Evolutionary conservation across 1,140 invertebrate species (phyloP).

Genomic region (Tetragnatha versicolor): DNA sequence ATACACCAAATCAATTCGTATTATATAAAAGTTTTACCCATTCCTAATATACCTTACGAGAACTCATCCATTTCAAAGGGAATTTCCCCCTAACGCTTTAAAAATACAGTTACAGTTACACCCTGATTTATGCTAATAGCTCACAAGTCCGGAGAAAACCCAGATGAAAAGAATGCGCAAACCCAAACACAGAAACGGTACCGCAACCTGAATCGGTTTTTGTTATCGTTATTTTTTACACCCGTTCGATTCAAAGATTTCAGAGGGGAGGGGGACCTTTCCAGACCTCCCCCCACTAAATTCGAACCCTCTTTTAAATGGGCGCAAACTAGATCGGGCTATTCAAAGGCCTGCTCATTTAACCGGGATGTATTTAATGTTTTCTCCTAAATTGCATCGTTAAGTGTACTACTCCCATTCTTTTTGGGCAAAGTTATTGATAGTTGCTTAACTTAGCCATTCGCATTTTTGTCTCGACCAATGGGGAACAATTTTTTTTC

Average conservation of each 20-base stretch:
- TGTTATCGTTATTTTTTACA: background rate
- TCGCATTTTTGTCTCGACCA: background rate
- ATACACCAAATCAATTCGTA: no score
- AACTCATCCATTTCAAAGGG: no score
- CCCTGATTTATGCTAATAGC: slow-evolving; percentile 29
- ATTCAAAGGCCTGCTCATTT: slow-evolving; percentile 2
- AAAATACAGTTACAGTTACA: no score
- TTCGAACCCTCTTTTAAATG: slow-evolving; percentile 29
- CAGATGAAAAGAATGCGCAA: background rate
- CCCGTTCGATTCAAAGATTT: background rate
- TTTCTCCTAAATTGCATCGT: slow-evolving; percentile 27
- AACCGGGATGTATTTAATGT: slow-evolving; percentile 24
- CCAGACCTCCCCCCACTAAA: background rate
- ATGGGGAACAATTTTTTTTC: background rate
- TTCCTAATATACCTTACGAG: no score
- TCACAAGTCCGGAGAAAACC: background rate
- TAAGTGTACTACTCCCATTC: slow-evolving; percentile 4
- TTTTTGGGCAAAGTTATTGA: slow-evolving; percentile 25
- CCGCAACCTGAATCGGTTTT: background rate
- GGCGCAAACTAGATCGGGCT: slow-evolving; percentile 3
- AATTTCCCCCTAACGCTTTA: no score
- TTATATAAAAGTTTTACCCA: no score
- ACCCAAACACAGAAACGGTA: slow-evolving; percentile 17
- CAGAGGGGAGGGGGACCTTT: no score
- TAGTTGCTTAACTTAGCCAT: slow-evolving; percentile 19